Base-by-base conservation (phyloP, 2,888 invertebrate genomes). In the Anagyrus pseudococci region DNA sequence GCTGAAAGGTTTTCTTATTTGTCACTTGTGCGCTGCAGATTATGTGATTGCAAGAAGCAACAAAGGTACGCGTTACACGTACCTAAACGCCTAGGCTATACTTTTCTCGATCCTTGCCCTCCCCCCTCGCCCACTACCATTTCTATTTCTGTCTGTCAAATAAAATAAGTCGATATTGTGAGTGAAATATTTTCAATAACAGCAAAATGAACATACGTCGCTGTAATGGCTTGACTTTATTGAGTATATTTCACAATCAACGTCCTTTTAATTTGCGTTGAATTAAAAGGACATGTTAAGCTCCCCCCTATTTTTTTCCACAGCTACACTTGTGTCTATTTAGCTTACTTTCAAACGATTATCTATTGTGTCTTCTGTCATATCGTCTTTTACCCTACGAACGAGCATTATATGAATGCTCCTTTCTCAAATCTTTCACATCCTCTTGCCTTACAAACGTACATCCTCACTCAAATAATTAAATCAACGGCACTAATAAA, bases 51-150 rank as follows among this genome's bases (percentile, higher is more conserved):
- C 26, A 4, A 20, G 29, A 13, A 25, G 20, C 17, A 58, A 49
- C 15, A 37, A 70, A 69, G 70, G 68, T 71, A 72, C 70, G 68
- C 3, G 25, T 64, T 67, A 69, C 69, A 33, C 59, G 68, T 71
- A 69, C 69, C 69, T 62, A 25, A 7, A 22, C 26, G 53, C 49
- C 52, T 62, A 29, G 22, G 54, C 54, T 58, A 46, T 15, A 26
- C 53, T 52, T 37, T 29, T 29, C 19, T 10, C 13, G 41, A 49
- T 25, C 25, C 40, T 23, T 47, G 29, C 23, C 17, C 43, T 50
- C 48, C 33, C 19, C 15, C 40, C 47, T n/a, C n/a, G n/a, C n/a
- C n/a, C n/a, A n/a, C n/a, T n/a, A n/a, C n/a, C n/a, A n/a, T n/a
- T n/a, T n/a, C n/a, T n/a, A n/a, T n/a, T n/a, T n/a, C n/a, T n/a